phyloP scores from a whole-genome alignment of 2,113 vertebrate genomes.

The Eulacestoma nigropectus region DNA sequence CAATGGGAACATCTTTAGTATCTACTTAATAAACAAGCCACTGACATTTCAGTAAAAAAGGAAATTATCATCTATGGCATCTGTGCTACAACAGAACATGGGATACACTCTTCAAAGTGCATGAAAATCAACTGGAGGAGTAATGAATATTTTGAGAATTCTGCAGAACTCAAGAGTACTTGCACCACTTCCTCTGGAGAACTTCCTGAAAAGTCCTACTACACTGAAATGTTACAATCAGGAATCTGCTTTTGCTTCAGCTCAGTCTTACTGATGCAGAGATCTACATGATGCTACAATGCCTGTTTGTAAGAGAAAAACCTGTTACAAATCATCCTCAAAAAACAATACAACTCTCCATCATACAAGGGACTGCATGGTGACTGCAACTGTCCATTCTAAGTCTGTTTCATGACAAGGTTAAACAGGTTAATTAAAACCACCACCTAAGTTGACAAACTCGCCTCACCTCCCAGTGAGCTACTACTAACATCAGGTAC shows the following conservation, averaged over 20 bases:
- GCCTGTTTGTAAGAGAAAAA: neutral
- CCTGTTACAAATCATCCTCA: neutral
- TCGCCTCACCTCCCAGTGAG: neutral
- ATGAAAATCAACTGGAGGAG: neutral
- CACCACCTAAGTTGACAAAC: neutral
- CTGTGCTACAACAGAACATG: neutral
- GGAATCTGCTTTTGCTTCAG: neutral
- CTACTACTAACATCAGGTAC: neutral
- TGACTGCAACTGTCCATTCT: neutral
- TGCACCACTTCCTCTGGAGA: neutral
- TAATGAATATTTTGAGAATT: neutral
- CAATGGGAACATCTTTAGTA: neutral
- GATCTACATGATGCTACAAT: neutral
- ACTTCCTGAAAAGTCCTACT: neutral
- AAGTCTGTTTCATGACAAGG: neutral
- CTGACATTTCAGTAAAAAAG: neutral
- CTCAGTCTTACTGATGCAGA: neutral
- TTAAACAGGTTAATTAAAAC: neutral
- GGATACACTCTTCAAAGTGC: neutral
- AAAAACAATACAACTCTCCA: neutral
- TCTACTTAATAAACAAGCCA: neutral
- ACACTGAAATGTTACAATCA: neutral
- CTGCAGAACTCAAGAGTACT: neutral
- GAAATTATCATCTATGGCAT: neutral
- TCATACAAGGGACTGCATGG: neutral